phyloP scores from a whole-genome alignment of 2,888 invertebrate genomes.

The Sepiola atlantica region DNA sequence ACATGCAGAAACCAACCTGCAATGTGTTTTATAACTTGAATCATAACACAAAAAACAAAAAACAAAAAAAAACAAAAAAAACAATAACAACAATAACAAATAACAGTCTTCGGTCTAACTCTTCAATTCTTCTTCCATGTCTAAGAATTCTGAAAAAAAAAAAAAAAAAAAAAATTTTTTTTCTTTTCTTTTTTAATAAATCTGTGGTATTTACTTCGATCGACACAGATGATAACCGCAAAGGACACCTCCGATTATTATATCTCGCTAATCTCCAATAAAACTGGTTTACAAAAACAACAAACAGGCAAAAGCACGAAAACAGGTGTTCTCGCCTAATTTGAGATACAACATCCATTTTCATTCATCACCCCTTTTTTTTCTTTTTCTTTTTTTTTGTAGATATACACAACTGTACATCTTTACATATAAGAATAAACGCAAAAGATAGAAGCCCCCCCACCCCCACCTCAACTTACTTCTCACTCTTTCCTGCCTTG shows the following conservation, averaged over 20 bases:
- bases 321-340: too few relatives aligned
- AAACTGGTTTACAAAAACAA: too few relatives aligned
- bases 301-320: too few relatives aligned
- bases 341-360: too few relatives aligned
- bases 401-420: too few relatives aligned
- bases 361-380: too few relatives aligned
- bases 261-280: background rate
- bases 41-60: background rate
- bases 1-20: background rate
- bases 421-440: too few relatives aligned
- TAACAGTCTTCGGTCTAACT: background rate
- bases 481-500: too few relatives aligned
- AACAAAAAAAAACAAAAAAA: too few relatives aligned
- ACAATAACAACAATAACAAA: background rate
- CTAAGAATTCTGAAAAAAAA: background rate
- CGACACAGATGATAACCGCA: background rate
- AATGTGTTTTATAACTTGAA: background rate
- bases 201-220: background rate
- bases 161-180: background rate
- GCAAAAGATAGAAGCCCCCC: too few relatives aligned
- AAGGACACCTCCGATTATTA: background rate
- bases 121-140: background rate
- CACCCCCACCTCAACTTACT: too few relatives aligned
- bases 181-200: background rate
- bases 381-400: too few relatives aligned